Base-by-base conservation (phyloP, 2,113 vertebrate genomes). In the Arothron firmamentum region DNA sequence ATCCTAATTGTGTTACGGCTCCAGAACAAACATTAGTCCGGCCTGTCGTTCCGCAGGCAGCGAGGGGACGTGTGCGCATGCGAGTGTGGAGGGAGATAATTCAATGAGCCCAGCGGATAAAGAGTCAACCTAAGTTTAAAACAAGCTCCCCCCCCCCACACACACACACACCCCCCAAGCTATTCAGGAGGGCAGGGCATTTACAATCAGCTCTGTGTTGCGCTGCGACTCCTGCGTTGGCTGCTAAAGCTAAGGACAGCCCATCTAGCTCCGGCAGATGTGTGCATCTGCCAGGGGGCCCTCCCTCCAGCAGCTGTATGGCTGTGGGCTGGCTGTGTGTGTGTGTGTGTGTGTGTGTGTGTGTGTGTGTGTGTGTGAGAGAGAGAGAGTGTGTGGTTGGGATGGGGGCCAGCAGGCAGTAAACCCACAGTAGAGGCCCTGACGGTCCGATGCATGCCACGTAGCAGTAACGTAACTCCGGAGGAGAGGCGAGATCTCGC, bases 1-100 rank as follows among this genome's bases (percentile, higher is more conserved):
- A 88, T 89, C 75, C 81, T 87, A 88, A 89, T 88, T 89, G 85
- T 86, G 86, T 88, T 89, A 85, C 85, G 83, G 78, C 81, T 81
- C 74, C 79, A 83, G 83, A 85, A 80, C 81, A 85, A 89, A 89
- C 86, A 87, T 89, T 84, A 86, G 83, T 86, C 67, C 82, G 78
- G 84, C 74, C 79, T 75, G 72, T 83, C 84, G 79, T 79, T 54
- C 62, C 55, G 56, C 80, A 82, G 85, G 81, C 77, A 60, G 43
- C 18, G 41, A 45, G 64, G 2, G 41, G 10, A 67, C 19, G 60
- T 47, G 70, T 46, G 64, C 53, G 70, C 59, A 62, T 31, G 57
- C 57, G 54, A 62, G 49, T 25, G 53, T 57, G 52, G 48, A 59
- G 59, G 15, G 56, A 53, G 64, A 66, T 67, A 72, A 84, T 78